Evolutionary conservation across 2,113 vertebrate genomes (phyloP), one percentile per base, ranked within the genome.

Genomic region (Osmerus mordax): DNA sequence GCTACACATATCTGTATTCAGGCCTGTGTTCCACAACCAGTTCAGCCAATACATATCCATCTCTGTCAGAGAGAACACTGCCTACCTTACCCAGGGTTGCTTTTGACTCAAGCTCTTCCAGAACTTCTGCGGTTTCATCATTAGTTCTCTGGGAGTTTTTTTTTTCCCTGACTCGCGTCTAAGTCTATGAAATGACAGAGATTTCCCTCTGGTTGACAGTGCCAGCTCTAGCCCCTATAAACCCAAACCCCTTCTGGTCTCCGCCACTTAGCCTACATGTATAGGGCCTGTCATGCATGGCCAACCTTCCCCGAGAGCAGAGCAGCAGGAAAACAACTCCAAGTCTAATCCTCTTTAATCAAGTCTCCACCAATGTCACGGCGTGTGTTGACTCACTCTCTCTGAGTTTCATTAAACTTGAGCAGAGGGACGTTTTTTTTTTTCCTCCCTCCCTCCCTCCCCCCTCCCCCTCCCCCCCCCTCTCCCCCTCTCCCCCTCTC

Each of bases 131-230:
- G 77, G 81, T 84, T 84, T 71, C 78, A 79, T 79, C 79, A 85
- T 71, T 81, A 85, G 80, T 87, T 84, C 78, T 84, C 78, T 72
- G 79, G 75, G 80, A 88, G 77, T 87, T 84, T 84, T 86, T 78
- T 36, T 41, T 41, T 5, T 41, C 36, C 77, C 80, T 85, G 84
- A 86, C 88, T 87, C 84, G 74, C 77, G 83, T 83, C 81, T 81
- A 79, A 78, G 64, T 53, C 81, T 70, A 73, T 82, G 47, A 85
- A 82, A 77, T 72, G 78, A 36, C 73, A 69, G 16, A 67, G 65
- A 19, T 23, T 19, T 25, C 29, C 69, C 51, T 8, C 51, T 29
- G 36, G 23, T 47, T 53, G 59, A 53, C 16, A 73, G 41, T 76
- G 73, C 71, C 71, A 75, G 62, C 69, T 78, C 53, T 28, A 62